These are phyloP conservation scores for Chrysocyon brachyurus DNA, from an alignment of 2,797 vertebrate genomes.

Conservation along the genomic window DNA sequence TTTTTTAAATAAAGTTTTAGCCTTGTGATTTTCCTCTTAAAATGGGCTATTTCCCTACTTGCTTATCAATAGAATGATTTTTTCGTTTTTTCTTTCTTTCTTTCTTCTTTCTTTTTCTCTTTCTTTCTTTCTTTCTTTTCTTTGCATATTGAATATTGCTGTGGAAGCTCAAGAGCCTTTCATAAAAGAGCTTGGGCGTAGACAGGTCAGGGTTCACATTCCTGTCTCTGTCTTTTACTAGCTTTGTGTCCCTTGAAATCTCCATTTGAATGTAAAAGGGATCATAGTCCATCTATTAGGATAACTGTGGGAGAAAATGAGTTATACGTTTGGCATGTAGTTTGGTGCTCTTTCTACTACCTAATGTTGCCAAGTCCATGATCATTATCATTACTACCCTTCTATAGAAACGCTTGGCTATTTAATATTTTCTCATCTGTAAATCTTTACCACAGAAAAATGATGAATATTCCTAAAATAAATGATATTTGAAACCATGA, in stretches of 20 bases:
- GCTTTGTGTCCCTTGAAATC: background rate
- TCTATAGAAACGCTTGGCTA: background rate
- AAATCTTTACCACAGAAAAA: conserved; percentile 4
- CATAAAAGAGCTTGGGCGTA: background rate
- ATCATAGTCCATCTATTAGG: too few species aligned
- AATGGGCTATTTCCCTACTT: background rate
- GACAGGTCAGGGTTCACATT: conserved; percentile 43
- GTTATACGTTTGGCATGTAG: too few species aligned
- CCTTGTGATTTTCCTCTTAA: background rate
- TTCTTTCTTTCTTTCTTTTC: background rate
- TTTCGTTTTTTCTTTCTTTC: background rate
- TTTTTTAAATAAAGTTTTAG: background rate
- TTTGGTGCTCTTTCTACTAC: background rate
- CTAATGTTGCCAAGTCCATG: too few species aligned
- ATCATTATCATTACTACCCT: background rate
- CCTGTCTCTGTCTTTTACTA: background rate
- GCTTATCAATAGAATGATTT: background rate
- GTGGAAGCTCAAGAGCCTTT: background rate
- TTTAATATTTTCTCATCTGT: background rate
- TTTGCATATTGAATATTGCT: background rate
- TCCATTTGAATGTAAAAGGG: background rate
- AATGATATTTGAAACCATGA: background rate
- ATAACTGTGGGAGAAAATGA: background rate
- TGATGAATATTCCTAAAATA: background rate
- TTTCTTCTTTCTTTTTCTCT: background rate